A percentile compares a stretch with the other conserved stretches of the same genome.
phyloP scores from a whole-genome alignment of 2,888 invertebrate species.

The Cheilosia vernalis region DNA sequence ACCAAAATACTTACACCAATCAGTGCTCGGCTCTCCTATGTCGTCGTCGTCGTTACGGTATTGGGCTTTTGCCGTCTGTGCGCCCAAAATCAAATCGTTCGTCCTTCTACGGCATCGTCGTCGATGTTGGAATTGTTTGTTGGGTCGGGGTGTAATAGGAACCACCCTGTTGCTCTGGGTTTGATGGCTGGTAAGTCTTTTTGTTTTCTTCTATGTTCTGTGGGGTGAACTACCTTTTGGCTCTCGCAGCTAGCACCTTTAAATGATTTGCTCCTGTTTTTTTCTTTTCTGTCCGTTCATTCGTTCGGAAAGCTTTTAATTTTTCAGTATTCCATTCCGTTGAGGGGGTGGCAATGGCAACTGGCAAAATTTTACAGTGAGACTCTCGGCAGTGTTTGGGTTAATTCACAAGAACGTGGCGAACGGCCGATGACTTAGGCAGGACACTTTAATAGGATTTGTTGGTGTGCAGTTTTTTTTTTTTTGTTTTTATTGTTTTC shows the following conservation, averaged over 20 bases:
- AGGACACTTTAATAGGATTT: conserved; percentile 55
- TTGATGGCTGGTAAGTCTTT: conserved; percentile 19
- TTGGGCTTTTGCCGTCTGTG: conserved; percentile 40
- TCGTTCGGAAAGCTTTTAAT: conserved; percentile 28
- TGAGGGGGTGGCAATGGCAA: conserved; percentile 8
- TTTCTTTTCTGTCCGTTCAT: not conserved
- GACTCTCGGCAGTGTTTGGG: conserved; percentile 27
- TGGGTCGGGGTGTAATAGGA: not conserved
- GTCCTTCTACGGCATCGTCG: not conserved
- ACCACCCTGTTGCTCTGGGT: conserved; percentile 54
- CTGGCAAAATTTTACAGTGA: conserved; percentile 14
- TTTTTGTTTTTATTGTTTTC: not conserved
- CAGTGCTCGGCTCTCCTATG: conserved; percentile 6
- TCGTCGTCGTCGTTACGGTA: conserved; percentile 23
- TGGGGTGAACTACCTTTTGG: conserved; percentile 55
- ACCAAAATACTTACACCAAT: not conserved
- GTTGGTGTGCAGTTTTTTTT: conserved; percentile 7
- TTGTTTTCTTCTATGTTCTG: conserved; percentile 27
- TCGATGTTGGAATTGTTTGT: conserved; percentile 4
- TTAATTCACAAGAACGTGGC: conserved; percentile 41
- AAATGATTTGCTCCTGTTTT: conserved; percentile 19
- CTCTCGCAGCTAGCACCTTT: conserved; percentile 41
- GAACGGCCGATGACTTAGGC: conserved; percentile 57
- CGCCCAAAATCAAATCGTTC: conserved; percentile 26
- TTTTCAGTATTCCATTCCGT: conserved; percentile 15